Conservation (phyloP, 2,797 vertebrate species). For the Eospalax fontanierii region DNA sequence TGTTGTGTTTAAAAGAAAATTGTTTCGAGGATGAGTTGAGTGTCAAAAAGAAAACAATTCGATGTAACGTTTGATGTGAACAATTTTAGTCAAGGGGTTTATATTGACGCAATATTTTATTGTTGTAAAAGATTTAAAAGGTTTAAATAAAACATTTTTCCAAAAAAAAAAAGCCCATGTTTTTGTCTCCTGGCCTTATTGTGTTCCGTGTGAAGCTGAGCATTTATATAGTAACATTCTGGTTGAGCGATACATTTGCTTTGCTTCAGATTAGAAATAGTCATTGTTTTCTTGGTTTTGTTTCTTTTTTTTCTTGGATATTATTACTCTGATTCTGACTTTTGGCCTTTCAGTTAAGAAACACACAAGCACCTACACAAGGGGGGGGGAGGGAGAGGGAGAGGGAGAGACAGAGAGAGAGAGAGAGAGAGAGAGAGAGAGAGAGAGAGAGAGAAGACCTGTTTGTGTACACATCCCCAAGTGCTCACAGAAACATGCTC, state of each 20-base stretch:
- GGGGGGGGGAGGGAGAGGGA: no score
- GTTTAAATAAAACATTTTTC: slow-evolving; percentile 92
- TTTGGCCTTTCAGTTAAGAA: slow-evolving; percentile 49
- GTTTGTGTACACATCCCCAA: rapidly evolving
- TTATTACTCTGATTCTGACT: slow-evolving; percentile 67
- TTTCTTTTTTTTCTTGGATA: slow-evolving; percentile 72
- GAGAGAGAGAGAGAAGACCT: background rate
- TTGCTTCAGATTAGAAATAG: slow-evolving; percentile 75
- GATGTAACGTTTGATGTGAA: slow-evolving; percentile 93
- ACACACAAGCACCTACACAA: background rate
- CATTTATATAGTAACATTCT: slow-evolving; percentile 26
- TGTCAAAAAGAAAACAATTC: slow-evolving; percentile 92
- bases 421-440: no score
- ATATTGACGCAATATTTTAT: slow-evolving; percentile 92
- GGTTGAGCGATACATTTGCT: background rate
- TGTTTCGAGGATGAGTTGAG: slow-evolving; percentile 92
- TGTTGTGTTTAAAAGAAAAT: slow-evolving; percentile 93
- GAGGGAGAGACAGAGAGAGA: no score
- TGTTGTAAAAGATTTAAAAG: slow-evolving; percentile 89
- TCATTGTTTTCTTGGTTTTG: no score
- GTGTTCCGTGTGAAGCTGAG: slow-evolving; percentile 58
- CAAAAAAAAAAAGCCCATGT: slow-evolving; percentile 75
- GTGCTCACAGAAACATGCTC: slow-evolving; percentile 6
- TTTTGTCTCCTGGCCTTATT: slow-evolving; percentile 66
- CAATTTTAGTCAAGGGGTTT: slow-evolving; percentile 91